Conservation (phyloP, 2,113 vertebrate species). For the Callorhinus ursinus region DNA sequence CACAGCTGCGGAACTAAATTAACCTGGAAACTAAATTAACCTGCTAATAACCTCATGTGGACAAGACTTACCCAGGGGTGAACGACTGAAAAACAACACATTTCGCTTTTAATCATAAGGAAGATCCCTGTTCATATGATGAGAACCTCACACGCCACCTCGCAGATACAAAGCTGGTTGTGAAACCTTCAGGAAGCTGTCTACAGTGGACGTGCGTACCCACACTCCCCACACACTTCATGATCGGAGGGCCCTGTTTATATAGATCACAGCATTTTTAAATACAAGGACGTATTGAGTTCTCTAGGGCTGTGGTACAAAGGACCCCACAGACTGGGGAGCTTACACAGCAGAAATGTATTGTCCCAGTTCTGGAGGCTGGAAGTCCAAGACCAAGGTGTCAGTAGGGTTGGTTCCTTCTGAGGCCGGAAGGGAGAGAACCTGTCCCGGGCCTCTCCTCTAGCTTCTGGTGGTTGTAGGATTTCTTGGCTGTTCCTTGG, state of each 20-base stretch:
- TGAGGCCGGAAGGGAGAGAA: background rate
- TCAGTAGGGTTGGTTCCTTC: background rate
- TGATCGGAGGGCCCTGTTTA: background rate
- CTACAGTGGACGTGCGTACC: background rate
- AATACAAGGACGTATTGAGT: background rate
- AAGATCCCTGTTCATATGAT: constrained; percentile 53
- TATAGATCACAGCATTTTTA: background rate
- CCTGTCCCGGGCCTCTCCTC: no score
- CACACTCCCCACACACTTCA: background rate
- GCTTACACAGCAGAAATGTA: background rate
- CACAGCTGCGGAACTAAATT: background rate
- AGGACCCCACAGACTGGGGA: background rate
- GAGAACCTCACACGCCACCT: constrained; percentile 18
- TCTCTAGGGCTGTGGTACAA: background rate
- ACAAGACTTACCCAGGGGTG: constrained; percentile 44
- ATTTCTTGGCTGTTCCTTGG: rapidly evolving
- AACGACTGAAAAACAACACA: constrained; percentile 1
- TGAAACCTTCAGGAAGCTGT: background rate
- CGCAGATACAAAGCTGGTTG: background rate
- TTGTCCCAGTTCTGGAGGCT: background rate
- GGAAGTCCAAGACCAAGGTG: background rate
- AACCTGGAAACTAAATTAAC: constrained; percentile 24
- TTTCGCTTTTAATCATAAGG: constrained; percentile 64
- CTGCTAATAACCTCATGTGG: constrained; percentile 23
- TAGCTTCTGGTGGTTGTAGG: background rate